Evolutionary conservation across 2,797 vertebrate species (phyloP).

Genomic region (Benthosema pterotum): DNA sequence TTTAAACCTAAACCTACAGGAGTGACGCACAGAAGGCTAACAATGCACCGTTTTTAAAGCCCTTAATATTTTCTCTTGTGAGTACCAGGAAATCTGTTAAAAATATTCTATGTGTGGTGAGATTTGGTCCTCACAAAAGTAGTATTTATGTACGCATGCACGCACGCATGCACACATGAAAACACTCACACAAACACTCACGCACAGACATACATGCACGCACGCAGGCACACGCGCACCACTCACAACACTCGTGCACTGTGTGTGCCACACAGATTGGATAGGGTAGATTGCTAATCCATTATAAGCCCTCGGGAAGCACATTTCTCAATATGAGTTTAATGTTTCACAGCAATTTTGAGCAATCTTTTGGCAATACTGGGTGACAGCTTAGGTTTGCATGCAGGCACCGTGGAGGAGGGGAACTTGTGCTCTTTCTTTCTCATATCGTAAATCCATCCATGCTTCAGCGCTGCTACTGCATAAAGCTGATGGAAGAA

Average conservation of each 20-base stretch:
- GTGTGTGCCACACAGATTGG: slow-evolving; percentile 21
- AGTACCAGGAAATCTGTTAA: no score
- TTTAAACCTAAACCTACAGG: no score
- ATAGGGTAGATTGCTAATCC: slow-evolving; percentile 69
- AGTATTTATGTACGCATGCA: not conserved
- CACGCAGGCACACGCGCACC: no score
- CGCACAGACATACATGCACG: slow-evolving; percentile 7
- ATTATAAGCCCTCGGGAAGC: slow-evolving; percentile 68
- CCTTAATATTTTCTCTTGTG: no score
- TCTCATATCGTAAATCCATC: slow-evolving; percentile 29
- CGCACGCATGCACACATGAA: slow-evolving; percentile 1
- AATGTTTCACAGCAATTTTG: slow-evolving; percentile 70
- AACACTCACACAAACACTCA: slow-evolving; percentile 10
- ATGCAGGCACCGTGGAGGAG: slow-evolving; percentile 30
- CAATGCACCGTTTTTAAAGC: no score
- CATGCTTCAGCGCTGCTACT: slow-evolving; percentile 28
- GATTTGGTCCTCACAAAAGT: no score
- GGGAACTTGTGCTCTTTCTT: slow-evolving; percentile 34
- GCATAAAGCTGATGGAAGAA: slow-evolving; percentile 37
- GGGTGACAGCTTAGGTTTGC: slow-evolving; percentile 60
- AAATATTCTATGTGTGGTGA: no score
- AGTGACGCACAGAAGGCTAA: no score
- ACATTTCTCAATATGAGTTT: slow-evolving; percentile 69
- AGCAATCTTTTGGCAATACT: slow-evolving; percentile 64
- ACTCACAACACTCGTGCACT: no score